Evolutionary conservation across 2,797 vertebrate species (phyloP).

Genomic region (Eremophila alpestris): DNA sequence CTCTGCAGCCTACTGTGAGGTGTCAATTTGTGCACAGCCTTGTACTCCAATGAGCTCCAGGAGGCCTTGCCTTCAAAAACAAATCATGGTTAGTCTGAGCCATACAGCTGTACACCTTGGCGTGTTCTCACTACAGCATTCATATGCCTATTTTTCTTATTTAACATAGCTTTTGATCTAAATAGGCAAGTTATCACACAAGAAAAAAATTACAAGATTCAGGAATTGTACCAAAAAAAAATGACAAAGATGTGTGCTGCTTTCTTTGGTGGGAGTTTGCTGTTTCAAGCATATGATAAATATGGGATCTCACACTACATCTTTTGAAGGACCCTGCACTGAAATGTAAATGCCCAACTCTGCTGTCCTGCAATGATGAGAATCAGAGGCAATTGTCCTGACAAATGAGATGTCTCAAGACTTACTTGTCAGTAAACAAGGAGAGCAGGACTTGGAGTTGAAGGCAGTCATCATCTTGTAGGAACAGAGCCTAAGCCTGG

Average conservation of each 20-base stretch:
- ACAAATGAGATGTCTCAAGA: background rate
- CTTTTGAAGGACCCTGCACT: background rate
- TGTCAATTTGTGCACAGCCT: background rate
- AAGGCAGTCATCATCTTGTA: background rate
- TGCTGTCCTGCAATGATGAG: background rate
- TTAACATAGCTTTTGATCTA: background rate
- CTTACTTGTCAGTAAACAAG: background rate
- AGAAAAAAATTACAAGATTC: background rate
- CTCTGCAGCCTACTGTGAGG: background rate
- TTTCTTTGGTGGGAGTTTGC: background rate
- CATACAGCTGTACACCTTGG: background rate
- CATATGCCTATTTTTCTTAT: background rate
- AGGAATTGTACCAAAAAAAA: background rate
- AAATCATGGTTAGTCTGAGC: background rate
- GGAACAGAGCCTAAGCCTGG: background rate
- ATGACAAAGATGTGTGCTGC: background rate
- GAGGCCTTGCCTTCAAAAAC: background rate
- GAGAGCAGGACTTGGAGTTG: background rate
- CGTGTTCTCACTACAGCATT: background rate
- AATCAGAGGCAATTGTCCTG: background rate
- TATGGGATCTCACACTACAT: background rate
- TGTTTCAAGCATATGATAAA: background rate
- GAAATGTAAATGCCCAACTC: background rate
- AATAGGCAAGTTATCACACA: background rate
- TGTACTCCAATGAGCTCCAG: background rate